These are phyloP conservation scores for Leptosomus discolor DNA, from an alignment of 2,113 vertebrate genomes.

Conservation along the genomic window DNA sequence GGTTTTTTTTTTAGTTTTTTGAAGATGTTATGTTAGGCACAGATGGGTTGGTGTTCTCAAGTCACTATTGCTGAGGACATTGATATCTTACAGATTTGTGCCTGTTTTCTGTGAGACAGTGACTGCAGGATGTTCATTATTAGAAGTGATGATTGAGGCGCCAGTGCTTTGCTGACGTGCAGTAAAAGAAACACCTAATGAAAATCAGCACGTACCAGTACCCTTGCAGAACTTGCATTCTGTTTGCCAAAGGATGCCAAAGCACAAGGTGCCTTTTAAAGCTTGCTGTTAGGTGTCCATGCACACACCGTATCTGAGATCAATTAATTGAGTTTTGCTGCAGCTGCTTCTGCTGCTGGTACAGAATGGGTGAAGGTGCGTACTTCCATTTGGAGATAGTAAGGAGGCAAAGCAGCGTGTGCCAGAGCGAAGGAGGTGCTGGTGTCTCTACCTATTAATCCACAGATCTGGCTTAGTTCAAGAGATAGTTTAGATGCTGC, in stretches of 20 bases:
- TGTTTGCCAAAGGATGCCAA: not conserved
- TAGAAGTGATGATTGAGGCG: not conserved
- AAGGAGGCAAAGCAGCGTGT: not conserved
- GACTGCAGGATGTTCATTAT: not conserved
- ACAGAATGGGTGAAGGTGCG: not conserved
- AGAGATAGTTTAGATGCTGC: not conserved
- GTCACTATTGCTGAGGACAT: not conserved
- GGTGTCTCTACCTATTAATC: not conserved
- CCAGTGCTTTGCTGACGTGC: not conserved
- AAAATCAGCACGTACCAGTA: not conserved
- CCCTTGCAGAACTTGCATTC: not conserved
- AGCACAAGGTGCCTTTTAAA: not conserved
- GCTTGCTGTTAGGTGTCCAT: fast-evolving
- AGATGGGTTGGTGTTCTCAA: not conserved
- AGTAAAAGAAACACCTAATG: not conserved
- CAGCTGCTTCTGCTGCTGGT: not conserved
- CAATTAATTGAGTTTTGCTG: not conserved
- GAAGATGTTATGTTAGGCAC: not conserved
- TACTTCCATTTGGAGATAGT: not conserved
- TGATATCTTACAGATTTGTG: not conserved
- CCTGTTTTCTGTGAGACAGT: not conserved
- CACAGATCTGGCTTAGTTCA: not conserved
- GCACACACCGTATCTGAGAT: fast-evolving
- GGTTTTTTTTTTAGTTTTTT: not conserved
- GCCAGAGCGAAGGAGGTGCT: not conserved